phyloP scores from a whole-genome alignment of 64 coral and sea anemone genomes.

The Hydrozoanthus tunicans region DNA sequence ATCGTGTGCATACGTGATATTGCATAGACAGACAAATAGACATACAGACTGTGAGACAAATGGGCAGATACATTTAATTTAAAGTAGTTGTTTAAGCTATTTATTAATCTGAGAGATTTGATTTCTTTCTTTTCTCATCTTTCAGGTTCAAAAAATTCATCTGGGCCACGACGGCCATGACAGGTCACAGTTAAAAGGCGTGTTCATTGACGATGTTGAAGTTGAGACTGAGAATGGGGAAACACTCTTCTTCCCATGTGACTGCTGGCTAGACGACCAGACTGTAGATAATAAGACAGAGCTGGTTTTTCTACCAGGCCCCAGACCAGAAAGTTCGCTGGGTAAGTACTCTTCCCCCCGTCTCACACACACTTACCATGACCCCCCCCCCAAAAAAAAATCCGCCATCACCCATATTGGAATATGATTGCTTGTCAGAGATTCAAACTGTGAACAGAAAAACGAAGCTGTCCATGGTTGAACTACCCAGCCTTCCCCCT shows the following conservation, averaged over 20 bases:
- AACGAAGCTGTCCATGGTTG: no score
- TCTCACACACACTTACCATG: not conserved
- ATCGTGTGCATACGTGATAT: no score
- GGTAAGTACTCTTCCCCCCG: not conserved
- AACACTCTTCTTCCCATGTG: conserved; percentile 38
- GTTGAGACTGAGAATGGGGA: conserved; percentile 21
- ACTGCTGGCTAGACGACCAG: conserved; percentile 29
- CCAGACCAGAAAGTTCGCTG: conserved; percentile 38
- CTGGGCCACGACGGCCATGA: conserved; percentile 12
- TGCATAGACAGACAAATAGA: no score
- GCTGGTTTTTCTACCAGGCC: conserved; percentile 25
- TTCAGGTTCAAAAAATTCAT: conserved; percentile 49
- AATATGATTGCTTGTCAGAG: no score
- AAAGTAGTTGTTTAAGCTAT: no score
- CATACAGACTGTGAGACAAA: no score
- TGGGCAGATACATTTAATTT: no score
- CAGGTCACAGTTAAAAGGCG: conserved; percentile 11
- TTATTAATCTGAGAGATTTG: not conserved
- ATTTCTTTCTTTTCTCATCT: not conserved
- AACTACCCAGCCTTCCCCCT: no score
- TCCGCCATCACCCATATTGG: no score
- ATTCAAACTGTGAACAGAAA: no score
- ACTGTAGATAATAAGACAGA: conserved; percentile 5
- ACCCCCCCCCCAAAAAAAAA: no score
- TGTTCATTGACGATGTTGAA: conserved; percentile 49